phyloP scores from a whole-genome alignment of 2,888 invertebrate genomes.

The Zaprionus lineosus region DNA sequence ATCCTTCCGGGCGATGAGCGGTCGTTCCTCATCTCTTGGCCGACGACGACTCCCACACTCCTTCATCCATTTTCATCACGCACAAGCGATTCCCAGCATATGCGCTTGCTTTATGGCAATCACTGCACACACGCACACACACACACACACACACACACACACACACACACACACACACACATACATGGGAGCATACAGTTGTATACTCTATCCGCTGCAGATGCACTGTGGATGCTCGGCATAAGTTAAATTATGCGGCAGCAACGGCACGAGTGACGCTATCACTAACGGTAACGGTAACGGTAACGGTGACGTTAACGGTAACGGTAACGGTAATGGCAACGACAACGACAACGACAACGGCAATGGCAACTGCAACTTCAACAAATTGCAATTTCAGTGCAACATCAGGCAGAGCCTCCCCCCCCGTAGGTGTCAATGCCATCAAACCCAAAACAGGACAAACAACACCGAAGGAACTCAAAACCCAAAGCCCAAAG shows the following conservation, averaged over 20 bases:
- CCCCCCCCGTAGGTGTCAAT: constrained; percentile 37
- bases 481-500: background rate
- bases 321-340: constrained; percentile 7
- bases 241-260: constrained; percentile 68
- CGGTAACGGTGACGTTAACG: constrained; percentile 12
- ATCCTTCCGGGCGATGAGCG: too few species aligned
- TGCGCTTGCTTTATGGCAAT: constrained; percentile 69
- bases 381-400: constrained; percentile 53
- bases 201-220: constrained; percentile 7
- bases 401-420: constrained; percentile 25
- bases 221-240: constrained; percentile 20
- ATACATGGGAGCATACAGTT: constrained; percentile 2
- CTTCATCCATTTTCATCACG: constrained; percentile 39
- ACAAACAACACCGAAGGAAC: background rate
- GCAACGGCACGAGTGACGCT: too few species aligned
- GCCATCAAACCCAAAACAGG: constrained; percentile 23
- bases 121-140: constrained; percentile 28
- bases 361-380: constrained; percentile 13
- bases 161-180: background rate
- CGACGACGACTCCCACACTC: constrained; percentile 8
- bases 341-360: constrained; percentile 14
- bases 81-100: constrained; percentile 51
- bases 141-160: constrained; percentile 13
- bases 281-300: background rate
- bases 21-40: constrained; percentile 9